A percentile compares a stretch with the other conserved stretches of the same genome.
Evolutionary conservation across 1,140 invertebrate genomes (phyloP).

Genomic region (Ctenoplectra terminalis): DNA sequence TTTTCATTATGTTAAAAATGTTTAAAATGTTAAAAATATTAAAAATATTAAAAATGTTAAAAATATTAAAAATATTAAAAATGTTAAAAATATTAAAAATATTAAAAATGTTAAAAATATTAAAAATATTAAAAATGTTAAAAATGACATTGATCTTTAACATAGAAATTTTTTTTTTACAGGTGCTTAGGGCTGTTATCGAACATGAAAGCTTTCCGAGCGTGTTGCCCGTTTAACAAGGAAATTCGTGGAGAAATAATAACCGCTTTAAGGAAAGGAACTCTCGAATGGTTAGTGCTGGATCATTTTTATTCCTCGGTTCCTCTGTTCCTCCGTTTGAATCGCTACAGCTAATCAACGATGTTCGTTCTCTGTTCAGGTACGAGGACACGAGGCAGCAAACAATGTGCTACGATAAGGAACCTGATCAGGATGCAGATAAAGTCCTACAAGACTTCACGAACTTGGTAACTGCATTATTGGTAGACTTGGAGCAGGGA

Average conservation of each 20-base stretch:
- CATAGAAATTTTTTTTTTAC: too few relatives aligned
- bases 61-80: too few relatives aligned
- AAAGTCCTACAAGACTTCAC: conserved; percentile 81
- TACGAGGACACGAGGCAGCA: conserved; percentile 76
- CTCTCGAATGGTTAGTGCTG: conserved; percentile 89
- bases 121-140: too few relatives aligned
- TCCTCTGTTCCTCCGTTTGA: not conserved
- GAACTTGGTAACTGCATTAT: conserved; percentile 87
- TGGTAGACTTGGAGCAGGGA: conserved; percentile 91
- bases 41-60: too few relatives aligned
- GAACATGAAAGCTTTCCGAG: conserved; percentile 92
- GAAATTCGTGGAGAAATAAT: conserved; percentile 92
- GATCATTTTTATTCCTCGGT: not conserved
- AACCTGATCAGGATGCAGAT: conserved; percentile 78
- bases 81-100: too few relatives aligned
- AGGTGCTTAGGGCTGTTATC: conserved; percentile 91
- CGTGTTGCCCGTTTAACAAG: conserved; percentile 95
- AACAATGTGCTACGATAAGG: conserved; percentile 71
- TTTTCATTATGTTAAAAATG: too few relatives aligned
- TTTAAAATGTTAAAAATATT: too few relatives aligned
- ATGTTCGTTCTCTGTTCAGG: conserved; percentile 58
- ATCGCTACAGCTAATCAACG: too few relatives aligned
- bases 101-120: too few relatives aligned
- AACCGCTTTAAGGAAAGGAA: conserved; percentile 91
- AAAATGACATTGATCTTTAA: too few relatives aligned